Evolutionary conservation across 2,797 vertebrate species (phyloP).

Genomic region (Rousettus madagascariensis): DNA sequence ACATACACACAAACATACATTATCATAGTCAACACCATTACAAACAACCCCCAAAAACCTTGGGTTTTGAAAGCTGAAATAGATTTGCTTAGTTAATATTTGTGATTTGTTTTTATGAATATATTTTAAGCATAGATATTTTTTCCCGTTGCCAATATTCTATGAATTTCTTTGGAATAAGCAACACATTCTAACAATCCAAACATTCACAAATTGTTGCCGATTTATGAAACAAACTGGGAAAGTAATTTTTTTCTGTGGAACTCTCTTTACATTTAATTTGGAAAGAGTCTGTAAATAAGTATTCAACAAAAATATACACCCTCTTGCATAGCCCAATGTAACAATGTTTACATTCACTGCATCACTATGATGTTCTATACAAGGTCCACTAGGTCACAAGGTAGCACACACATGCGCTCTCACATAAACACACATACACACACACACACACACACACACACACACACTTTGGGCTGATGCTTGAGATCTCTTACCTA

Average conservation of each 20-base stretch:
- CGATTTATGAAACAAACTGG: constrained; percentile 36
- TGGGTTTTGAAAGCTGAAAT: background rate
- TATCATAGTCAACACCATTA: background rate
- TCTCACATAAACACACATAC: background rate
- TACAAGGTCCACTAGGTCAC: background rate
- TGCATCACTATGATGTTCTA: background rate
- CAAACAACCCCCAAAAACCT: background rate
- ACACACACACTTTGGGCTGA: background rate
- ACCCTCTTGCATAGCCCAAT: background rate
- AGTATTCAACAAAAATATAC: background rate
- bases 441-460: background rate
- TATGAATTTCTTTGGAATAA: background rate
- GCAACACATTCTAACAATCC: constrained; percentile 17
- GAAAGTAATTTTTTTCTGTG: background rate
- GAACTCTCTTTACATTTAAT: background rate
- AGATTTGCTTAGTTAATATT: constrained; percentile 2
- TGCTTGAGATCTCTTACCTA: background rate
- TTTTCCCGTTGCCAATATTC: background rate
- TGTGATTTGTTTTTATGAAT: constrained; percentile 26
- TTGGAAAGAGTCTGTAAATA: background rate
- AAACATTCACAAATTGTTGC: constrained; percentile 23
- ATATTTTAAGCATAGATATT: background rate
- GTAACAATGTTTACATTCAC: background rate
- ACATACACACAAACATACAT: background rate
- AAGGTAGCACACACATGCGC: background rate